These are phyloP conservation scores for Phyllopteryx taeniolatus DNA, from an alignment of 2,113 vertebrate species.

Conservation along the genomic window DNA sequence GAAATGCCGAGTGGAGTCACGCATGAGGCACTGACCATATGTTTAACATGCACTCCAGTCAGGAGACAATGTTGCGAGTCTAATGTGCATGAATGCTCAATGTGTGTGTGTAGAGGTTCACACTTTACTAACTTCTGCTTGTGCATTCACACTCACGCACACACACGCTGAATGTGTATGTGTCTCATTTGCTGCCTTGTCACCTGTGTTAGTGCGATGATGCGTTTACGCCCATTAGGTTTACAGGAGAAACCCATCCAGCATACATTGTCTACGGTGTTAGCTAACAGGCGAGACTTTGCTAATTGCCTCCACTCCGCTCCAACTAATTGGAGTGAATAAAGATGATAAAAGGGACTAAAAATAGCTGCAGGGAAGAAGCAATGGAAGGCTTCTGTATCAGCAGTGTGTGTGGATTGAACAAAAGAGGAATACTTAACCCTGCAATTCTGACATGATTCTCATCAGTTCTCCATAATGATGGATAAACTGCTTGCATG, in stretches of 20 bases:
- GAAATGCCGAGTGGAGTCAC: conserved; percentile 23
- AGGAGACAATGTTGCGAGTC: conserved; percentile 3
- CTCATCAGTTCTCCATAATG: conserved; percentile 44
- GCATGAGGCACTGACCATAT: conserved; percentile 48
- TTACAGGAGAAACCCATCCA: conserved; percentile 64
- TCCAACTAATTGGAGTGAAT: conserved; percentile 75
- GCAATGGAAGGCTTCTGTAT: conserved; percentile 52
- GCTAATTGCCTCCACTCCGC: conserved; percentile 74
- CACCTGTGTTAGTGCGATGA: conserved; percentile 58
- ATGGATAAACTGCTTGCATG: conserved; percentile 37
- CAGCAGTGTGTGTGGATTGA: conserved; percentile 38
- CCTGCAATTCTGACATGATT: conserved; percentile 47
- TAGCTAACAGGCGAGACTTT: conserved; percentile 61
- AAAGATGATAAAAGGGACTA: conserved; percentile 77
- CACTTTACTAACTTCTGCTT: background rate
- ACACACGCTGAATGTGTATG: conserved; percentile 4
- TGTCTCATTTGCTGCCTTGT: conserved; percentile 24
- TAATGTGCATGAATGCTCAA: conserved; percentile 7
- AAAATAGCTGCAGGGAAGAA: conserved; percentile 63
- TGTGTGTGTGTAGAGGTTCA: conserved; percentile 1
- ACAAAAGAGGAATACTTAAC: conserved; percentile 47
- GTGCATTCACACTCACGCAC: background rate
- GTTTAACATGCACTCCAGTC: conserved; percentile 33
- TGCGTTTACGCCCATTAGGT: conserved; percentile 67
- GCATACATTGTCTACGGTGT: conserved; percentile 51